phyloP scores from a whole-genome alignment of 2,797 vertebrate genomes.

The Catostomus latipinnis region DNA sequence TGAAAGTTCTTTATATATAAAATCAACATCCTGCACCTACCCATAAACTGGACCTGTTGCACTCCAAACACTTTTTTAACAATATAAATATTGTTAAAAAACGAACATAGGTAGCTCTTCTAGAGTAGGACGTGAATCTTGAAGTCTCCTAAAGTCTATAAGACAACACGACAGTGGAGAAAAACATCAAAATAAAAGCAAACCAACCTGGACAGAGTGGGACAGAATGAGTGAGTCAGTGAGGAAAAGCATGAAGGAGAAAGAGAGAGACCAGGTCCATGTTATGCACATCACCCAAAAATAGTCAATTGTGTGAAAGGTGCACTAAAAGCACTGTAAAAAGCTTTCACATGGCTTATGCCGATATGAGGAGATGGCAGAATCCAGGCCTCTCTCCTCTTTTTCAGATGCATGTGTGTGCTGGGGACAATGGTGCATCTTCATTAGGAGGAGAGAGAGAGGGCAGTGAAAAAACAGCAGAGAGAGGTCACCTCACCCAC shows the following conservation, averaged over 20 bases:
- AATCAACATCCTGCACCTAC: too few relatives aligned
- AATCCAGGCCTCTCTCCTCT: conserved; percentile 63
- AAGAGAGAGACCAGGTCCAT: conserved; percentile 39
- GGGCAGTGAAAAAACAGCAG: conserved; percentile 44
- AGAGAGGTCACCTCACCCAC: conserved; percentile 70
- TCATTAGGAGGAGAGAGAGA: conserved; percentile 58
- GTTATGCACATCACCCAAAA: conserved; percentile 57
- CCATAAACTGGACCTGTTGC: too few relatives aligned
- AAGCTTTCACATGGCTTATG: conserved; percentile 68
- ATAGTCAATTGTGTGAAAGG: conserved; percentile 60
- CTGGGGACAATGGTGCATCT: conserved; percentile 61
- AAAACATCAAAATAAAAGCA: conserved; percentile 18
- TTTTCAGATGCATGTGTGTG: conserved; percentile 59
- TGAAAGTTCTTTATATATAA: too few relatives aligned
- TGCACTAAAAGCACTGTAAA: conserved; percentile 73
- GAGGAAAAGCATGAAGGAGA: too few relatives aligned
- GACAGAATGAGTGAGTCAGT: not conserved
- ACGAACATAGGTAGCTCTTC: not conserved
- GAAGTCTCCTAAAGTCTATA: not conserved
- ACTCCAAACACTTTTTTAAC: too few relatives aligned
- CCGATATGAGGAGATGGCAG: conserved; percentile 65
- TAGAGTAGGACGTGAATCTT: not conserved
- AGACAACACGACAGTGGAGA: not conserved
- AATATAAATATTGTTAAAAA: too few relatives aligned
- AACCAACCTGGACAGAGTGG: conserved; percentile 15